Percentiles rank a stretch among this genome's conserved stretches.
phyloP scores from a whole-genome alignment of 1,140 invertebrate genomes.

The Drosophila orena region DNA sequence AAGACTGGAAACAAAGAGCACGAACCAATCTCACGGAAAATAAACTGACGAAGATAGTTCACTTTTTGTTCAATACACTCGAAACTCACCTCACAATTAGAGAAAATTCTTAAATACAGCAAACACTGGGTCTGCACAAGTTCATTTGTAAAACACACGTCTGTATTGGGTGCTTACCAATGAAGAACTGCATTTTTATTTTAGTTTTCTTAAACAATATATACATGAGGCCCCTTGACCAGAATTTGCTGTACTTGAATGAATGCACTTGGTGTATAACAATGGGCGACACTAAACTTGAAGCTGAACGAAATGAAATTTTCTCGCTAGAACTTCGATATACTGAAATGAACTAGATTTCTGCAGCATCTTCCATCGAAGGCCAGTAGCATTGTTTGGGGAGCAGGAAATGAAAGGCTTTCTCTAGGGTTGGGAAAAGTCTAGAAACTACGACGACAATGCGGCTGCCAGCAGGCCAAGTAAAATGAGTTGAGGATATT shows the following conservation, averaged over 20 bases:
- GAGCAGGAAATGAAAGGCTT: slow-evolving; percentile 45
- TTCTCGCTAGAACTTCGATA: slow-evolving; percentile 46
- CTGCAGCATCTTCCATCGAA: slow-evolving; percentile 47
- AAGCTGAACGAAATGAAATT: slow-evolving; percentile 60
- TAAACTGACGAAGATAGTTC: slow-evolving; percentile 10
- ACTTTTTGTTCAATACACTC: slow-evolving; percentile 15
- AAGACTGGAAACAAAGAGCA: slow-evolving; percentile 32
- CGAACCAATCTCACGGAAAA: slow-evolving; percentile 3
- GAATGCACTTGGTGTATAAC: slow-evolving; percentile 12
- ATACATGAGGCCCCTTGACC: slow-evolving; percentile 3
- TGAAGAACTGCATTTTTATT: neutral
- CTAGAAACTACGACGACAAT: slow-evolving; percentile 41
- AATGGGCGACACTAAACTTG: slow-evolving; percentile 59
- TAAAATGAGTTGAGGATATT: slow-evolving; percentile 73
- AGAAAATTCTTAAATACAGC: neutral
- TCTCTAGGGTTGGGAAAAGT: slow-evolving; percentile 24
- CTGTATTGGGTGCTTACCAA: too few relatives aligned
- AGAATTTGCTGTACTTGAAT: slow-evolving; percentile 17
- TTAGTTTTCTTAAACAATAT: neutral
- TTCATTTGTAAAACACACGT: too few relatives aligned
- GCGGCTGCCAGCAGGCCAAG: slow-evolving; percentile 42
- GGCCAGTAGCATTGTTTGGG: slow-evolving; percentile 46
- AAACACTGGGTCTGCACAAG: too few relatives aligned
- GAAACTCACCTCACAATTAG: neutral
- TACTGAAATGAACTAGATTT: slow-evolving; percentile 68